Base-by-base conservation (phyloP, 2,888 invertebrate genomes). In the Diachrysia chrysitis region DNA sequence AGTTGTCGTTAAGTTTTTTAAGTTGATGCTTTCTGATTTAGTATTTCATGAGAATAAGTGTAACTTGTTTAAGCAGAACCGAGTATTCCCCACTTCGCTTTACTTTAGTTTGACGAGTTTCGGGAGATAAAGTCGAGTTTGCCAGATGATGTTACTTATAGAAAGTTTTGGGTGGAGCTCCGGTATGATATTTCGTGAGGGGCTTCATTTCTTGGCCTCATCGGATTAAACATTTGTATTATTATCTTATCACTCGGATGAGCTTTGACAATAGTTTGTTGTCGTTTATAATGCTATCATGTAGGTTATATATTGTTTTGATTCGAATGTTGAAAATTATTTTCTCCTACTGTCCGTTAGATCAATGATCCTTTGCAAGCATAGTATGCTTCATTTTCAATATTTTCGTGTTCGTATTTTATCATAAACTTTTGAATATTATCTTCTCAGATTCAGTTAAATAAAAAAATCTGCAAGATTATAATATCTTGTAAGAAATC, bases 61-160 rank as follows among this genome's bases (percentile, higher is more conserved):
- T 76, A 68, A 76, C 76, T 78, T 60, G 53, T 59, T 72, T 62
- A 69, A 58, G 51, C 51, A 60, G 58, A 54, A 65, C 58, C 48
- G 64, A 69, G 57, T 69, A 51, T 42, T 19, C 21, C 19, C 48
- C 48, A 54, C 60, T 69, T 71, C 69, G 65, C 56, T 64, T 55
- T 42, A 61, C 48, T 59, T 64, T 51, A 77, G 64, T 78, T 74
- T 57, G 68, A 78, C 56, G 61, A 74, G 71, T 77, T 74, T 58
- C 37, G 63, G 16, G 61, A 73, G 58, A 59, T 58, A 58, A 59
- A 73, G 66, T 73, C 61, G 69, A 65, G 69, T 70, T 76, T 66
- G 23, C 58, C 60, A 67, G 58, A 69, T 73, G 64, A 73, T 56
- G 64, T 70, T 76, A 56, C 54, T 67, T 67, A 68, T 9, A 56